A percentile compares a stretch with the other conserved stretches of the same genome.
These are phyloP conservation scores for Tetrao urogallus DNA, from an alignment of 2,113 vertebrate genomes.

Conservation along the genomic window DNA sequence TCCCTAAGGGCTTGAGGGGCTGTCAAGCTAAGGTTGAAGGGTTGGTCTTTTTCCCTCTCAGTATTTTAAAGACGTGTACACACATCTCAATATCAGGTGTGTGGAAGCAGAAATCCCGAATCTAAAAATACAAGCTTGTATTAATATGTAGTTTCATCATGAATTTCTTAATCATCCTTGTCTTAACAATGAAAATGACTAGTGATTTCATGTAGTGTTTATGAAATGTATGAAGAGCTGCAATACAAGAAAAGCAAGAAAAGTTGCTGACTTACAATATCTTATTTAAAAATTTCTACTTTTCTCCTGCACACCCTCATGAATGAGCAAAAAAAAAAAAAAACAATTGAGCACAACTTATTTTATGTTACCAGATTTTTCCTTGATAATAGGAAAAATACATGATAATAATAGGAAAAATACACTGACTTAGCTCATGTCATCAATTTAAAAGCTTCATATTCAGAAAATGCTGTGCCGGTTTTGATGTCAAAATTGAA, in stretches of 20 bases:
- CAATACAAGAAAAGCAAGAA: background rate
- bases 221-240: background rate
- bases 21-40: background rate
- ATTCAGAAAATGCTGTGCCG: background rate
- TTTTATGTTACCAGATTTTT: background rate
- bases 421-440: background rate
- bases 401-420: background rate
- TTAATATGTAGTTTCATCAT: rapidly evolving
- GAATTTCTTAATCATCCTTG: background rate
- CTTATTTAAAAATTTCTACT: background rate
- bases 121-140: background rate
- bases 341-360: background rate
- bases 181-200: background rate
- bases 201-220: background rate
- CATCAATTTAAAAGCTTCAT: background rate
- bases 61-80: background rate
- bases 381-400: background rate
- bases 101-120: background rate
- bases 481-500: background rate
- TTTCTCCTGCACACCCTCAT: background rate
- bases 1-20: background rate
- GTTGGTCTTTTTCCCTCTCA: background rate
- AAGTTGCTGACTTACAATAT: background rate
- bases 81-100: background rate
- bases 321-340: background rate